Evolutionary conservation across 2,888 invertebrate species (phyloP), one percentile per base, ranked within the genome.

Genomic region (Pyrgus malvae): DNA sequence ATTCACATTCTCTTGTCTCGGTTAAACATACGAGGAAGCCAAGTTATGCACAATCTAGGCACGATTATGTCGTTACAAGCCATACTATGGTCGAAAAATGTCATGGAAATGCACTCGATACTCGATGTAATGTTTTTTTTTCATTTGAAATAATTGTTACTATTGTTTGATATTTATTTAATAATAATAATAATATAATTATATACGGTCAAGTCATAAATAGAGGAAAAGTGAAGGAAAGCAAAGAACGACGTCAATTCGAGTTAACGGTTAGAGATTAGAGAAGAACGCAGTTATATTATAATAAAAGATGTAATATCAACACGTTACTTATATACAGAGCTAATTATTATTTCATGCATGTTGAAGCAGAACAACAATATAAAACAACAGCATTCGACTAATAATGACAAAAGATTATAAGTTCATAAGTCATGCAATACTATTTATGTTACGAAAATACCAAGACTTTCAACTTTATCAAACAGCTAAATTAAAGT

Each of bases 1-100:
- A 76, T 78, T 83, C 76, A 82, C 76, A 73, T 56, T 60, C 58
- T 59, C 57, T 12, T 41, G 9, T 45, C 48, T 37, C 29, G 35
- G 49, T 49, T 46, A 45, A 48, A 48, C 23, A 23, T 45, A 55
- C 46, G 44, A 33, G 1, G 29, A 46, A 54, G 54, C 48, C 11
- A 38, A 29, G 48, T 48, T 48, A 37, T 37, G 11, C 48, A 48
- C 38, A 38, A 12, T 38, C 44, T 38, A 45, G 14, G 46, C 41
- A 41, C n/a, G 25, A 25, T n/a, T 41, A 41, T 37, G 21, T 16
- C 19, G 7, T 29, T 51, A 29, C 44, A 51, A 51, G 37, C 50
- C 27, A 4, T 14, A 29, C 16, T 29, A 27, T 27, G 16, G 38
- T 12, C 17, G 19, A 19, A 8, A 37, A 41, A 49, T 23, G 40